Percentiles rank a stretch among this genome's conserved stretches.
These are phyloP conservation scores for Hylaea fasciaria DNA, from an alignment of 2,888 invertebrate genomes.

Conservation along the genomic window DNA sequence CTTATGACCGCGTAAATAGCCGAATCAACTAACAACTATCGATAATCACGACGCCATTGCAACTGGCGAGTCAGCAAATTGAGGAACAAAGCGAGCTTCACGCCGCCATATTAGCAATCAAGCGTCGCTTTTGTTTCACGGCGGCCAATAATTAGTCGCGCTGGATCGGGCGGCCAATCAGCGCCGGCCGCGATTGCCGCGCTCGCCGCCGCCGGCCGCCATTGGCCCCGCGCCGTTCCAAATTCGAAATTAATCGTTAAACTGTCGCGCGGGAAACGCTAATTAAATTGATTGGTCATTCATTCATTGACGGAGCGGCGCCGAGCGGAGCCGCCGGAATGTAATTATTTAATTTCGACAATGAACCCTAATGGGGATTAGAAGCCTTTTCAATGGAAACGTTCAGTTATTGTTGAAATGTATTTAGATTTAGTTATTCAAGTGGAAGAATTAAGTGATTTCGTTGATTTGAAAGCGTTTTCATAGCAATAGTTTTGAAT, in stretches of 20 bases:
- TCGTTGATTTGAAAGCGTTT: not conserved
- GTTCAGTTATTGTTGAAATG: constrained; percentile 19
- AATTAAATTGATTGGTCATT: constrained; percentile 71
- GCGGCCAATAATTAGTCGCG: constrained; percentile 72
- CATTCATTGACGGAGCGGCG: constrained; percentile 30
- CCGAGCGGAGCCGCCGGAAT: constrained; percentile 33
- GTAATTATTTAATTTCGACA: constrained; percentile 39
- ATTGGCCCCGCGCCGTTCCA: constrained; percentile 58
- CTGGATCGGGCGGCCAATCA: constrained; percentile 65
- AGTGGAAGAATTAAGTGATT: constrained; percentile 1
- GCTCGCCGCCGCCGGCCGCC: constrained; percentile 51
- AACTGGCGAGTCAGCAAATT: constrained; percentile 61
- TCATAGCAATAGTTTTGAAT: not conserved
- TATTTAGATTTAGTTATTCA: constrained; percentile 5
- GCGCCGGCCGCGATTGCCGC: constrained; percentile 46
- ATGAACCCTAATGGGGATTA: constrained; percentile 35
- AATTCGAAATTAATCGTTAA: constrained; percentile 62
- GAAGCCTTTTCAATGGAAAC: constrained; percentile 19
- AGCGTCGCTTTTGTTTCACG: constrained; percentile 63
- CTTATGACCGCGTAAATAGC: constrained; percentile 10
- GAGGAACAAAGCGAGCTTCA: constrained; percentile 57
- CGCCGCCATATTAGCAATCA: constrained; percentile 66
- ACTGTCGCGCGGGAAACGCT: constrained; percentile 53
- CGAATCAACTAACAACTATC: constrained; percentile 42
- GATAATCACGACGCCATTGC: constrained; percentile 60